phyloP scores from a whole-genome alignment of 2,888 invertebrate species.

The Willowsia nigromaculata region DNA sequence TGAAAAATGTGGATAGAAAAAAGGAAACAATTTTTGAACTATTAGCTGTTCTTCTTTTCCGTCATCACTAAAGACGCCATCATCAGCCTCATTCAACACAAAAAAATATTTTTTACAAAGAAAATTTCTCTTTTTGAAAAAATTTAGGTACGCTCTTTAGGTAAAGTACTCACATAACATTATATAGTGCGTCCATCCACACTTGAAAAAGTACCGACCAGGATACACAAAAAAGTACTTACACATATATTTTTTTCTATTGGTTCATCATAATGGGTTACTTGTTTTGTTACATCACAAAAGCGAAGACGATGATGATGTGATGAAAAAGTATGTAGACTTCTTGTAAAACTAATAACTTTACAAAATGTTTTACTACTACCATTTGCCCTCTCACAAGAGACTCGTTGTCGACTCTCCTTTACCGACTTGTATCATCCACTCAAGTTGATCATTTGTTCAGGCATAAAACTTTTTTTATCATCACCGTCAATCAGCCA shows the following conservation, averaged over 20 bases:
- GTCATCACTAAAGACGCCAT: not conserved
- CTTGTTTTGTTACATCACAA: not conserved
- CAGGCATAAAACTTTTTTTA: constrained; percentile 7
- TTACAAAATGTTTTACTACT: constrained; percentile 14
- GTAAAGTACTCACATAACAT: not conserved
- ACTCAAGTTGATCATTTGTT: not conserved
- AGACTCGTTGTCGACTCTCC: not conserved
- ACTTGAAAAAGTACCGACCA: not conserved
- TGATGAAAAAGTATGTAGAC: constrained; percentile 9
- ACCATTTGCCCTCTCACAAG: not conserved
- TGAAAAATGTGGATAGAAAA: not conserved
- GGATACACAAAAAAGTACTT: not conserved
- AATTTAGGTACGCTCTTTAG: not conserved
- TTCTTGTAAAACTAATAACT: constrained; percentile 24
- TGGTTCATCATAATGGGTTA: not conserved
- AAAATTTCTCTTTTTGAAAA: not conserved
- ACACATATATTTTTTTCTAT: not conserved
- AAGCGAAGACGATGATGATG: not conserved
- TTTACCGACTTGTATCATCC: not conserved
- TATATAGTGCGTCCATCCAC: not conserved
- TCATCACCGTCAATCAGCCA: constrained; percentile 8
- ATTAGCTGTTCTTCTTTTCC: not conserved
- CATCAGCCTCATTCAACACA: not conserved
- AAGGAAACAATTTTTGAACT: constrained; percentile 20
- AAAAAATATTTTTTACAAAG: not conserved